These are phyloP conservation scores for Odocoileus virginianus DNA, from an alignment of 2,113 vertebrate genomes.

Conservation along the genomic window DNA sequence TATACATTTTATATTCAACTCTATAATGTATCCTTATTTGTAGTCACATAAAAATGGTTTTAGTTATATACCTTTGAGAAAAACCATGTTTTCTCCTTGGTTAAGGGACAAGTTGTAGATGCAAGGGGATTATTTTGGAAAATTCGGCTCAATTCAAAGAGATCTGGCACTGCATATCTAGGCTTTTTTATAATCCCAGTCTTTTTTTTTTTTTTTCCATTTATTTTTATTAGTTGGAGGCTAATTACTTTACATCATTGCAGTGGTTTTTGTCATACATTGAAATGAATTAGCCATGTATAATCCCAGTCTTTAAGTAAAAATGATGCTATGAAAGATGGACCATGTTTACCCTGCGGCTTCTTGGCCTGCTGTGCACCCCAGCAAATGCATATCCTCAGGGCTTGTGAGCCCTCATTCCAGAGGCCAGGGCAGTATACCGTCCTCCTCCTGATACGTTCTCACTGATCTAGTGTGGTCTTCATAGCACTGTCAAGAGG, in stretches of 20 bases:
- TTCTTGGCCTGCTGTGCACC: background rate
- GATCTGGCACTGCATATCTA: background rate
- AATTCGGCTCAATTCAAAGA: background rate
- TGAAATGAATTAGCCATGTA: no score
- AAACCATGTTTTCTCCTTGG: background rate
- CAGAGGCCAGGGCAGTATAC: background rate
- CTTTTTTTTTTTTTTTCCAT: background rate
- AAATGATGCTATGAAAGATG: background rate
- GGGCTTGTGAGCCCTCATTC: background rate
- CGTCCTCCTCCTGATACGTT: background rate
- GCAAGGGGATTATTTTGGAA: background rate
- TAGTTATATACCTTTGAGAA: background rate
- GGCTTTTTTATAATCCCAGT: background rate
- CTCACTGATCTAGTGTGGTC: background rate
- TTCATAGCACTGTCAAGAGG: background rate
- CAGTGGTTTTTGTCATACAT: no score
- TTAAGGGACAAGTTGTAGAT: background rate
- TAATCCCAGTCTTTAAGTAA: background rate
- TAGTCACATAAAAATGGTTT: background rate
- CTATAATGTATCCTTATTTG: background rate
- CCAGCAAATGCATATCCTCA: background rate
- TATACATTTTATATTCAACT: background rate
- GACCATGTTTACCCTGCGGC: background rate
- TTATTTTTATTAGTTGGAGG: no score
- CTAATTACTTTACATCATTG: no score